Conservation (phyloP, 2,113 vertebrate species). For the Mormoops blainvillei region DNA sequence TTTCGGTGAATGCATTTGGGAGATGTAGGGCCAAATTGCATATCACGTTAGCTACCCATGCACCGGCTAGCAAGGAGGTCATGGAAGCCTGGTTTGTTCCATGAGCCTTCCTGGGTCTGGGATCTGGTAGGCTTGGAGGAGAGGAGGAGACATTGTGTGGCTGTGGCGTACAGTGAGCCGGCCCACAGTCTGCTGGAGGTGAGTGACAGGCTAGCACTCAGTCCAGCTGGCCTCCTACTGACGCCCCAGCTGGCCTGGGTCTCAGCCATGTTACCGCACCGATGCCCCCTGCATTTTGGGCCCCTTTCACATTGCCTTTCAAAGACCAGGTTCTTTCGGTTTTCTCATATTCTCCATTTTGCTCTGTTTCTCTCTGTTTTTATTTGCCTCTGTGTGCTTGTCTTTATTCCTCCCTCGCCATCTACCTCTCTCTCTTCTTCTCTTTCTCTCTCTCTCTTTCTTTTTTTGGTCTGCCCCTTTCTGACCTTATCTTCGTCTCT, state of each 20-base stretch:
- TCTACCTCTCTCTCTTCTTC: neutral
- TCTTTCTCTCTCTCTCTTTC: neutral
- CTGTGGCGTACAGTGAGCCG: neutral
- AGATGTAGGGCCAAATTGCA: neutral
- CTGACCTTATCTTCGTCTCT: neutral
- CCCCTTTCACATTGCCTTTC: neutral
- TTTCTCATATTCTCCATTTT: fast-evolving
- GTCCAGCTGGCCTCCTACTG: fast-evolving
- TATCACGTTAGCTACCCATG: neutral
- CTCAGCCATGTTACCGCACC: neutral
- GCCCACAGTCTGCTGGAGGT: neutral
- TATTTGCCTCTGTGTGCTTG: neutral
- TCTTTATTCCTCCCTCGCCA: neutral
- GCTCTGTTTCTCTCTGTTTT: neutral
- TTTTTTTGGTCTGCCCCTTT: neutral
- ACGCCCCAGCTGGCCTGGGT: neutral
- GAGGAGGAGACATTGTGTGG: neutral
- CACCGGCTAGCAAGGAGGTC: fast-evolving
- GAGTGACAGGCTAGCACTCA: neutral
- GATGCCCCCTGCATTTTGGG: fast-evolving
- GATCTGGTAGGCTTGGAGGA: neutral
- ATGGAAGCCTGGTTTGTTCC: too few species aligned
- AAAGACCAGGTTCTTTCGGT: fast-evolving
- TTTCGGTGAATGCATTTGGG: neutral
- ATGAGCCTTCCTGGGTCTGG: neutral